Conservation (phyloP, 53 echinoderm and acorn worm genomes). For the Arbacia lixula region DNA sequence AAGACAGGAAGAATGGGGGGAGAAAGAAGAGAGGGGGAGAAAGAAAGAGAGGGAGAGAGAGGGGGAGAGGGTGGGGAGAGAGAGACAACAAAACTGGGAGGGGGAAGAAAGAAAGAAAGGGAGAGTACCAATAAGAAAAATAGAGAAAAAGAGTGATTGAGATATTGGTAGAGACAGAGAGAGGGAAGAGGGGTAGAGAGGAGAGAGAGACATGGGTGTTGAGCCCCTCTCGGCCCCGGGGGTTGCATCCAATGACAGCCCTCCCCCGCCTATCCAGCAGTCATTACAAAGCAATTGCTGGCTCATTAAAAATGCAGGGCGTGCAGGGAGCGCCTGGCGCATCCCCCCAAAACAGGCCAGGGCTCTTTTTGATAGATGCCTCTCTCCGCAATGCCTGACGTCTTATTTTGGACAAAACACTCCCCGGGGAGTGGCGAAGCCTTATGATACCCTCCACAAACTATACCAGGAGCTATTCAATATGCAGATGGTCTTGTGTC, state of each 20-base stretch:
- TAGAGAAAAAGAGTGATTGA: too few species aligned
- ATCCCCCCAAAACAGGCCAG: constrained; percentile 14
- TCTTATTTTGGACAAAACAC: constrained; percentile 62
- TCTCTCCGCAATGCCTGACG: constrained; percentile 47
- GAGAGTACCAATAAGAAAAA: too few species aligned
- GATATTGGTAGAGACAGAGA: too few species aligned
- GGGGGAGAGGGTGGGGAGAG: too few species aligned
- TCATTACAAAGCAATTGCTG: constrained; percentile 55
- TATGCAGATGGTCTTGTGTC: constrained; percentile 34
- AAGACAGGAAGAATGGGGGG: too few species aligned
- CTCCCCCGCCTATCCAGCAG: constrained; percentile 40
- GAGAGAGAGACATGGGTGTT: not conserved
- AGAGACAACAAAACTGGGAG: too few species aligned
- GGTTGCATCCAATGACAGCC: not conserved
- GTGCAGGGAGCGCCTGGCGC: not conserved
- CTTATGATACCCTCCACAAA: constrained; percentile 26
- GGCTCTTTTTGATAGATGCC: constrained; percentile 39
- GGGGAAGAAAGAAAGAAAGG: too few species aligned
- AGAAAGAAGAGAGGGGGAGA: not conserved
- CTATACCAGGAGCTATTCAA: constrained; percentile 25
- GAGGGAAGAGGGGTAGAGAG: too few species aligned
- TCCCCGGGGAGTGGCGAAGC: constrained; percentile 23
- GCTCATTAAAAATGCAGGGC: constrained; percentile 60
- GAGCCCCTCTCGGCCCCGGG: constrained; percentile 24
- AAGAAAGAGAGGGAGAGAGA: too few species aligned